Evolutionary conservation across 1,140 invertebrate genomes (phyloP), one percentile per base, ranked within the genome.

Genomic region (Venturia canescens): DNA sequence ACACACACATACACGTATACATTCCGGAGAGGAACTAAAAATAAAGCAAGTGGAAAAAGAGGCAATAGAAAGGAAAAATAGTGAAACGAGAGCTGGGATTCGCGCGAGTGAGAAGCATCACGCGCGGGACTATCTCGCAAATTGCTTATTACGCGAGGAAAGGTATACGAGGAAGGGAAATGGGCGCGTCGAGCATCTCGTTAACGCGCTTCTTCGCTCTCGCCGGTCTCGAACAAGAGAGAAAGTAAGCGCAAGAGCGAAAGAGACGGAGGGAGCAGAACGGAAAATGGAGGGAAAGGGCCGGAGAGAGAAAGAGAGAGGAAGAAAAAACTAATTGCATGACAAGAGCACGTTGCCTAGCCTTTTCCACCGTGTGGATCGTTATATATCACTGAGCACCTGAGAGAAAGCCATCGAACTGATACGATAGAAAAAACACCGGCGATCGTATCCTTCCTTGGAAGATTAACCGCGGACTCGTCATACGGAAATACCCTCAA

Each of bases 111-210:
- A 44, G 60, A 27, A 15, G 60, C 13, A 23, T 66, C 60, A 27
- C 50, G 71, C 27, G 48, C 44, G 63, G 18, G 26, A 26, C 48
- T 26, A 75, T 50, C 71, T 57, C 71, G 53, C 71, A 75, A 75
- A 76, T 76, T 76, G 74, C 74, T 76, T 76, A 76, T 76, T 76
- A 76, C 29, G 53, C 53, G 16, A 63, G 74, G 29, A 15, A 63
- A 76, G 60, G n/a, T 63, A 63, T 48, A 48, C 27, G 48, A 18
- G 60, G 13, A 27, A 66, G 60, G 26, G 60, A 31, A 76, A 76
- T 53, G 16, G 53, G 74, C 74, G 29, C 50, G 74, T 63, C 53
- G 74, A 76, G 74, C 74, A 76, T 76, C 74, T 76, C 74, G 74
- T 76, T 76, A 76, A 63, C 74, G 53, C 53, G 53, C 74, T 63